Base-by-base conservation (phyloP, 2,797 vertebrate species). In the Triplophysa bombifrons region DNA sequence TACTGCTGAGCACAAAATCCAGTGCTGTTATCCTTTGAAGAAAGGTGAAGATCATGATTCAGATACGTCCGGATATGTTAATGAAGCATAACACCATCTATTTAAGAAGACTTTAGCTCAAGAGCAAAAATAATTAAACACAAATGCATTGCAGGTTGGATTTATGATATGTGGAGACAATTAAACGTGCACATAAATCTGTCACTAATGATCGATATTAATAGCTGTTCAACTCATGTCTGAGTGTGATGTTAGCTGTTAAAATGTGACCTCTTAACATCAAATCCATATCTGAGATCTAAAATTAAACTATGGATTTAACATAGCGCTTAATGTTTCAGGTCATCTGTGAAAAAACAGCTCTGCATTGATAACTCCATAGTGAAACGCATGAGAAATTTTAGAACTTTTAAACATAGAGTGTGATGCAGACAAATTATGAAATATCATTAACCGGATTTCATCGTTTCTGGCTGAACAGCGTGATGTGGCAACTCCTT, bases 301-400 rank as follows among this genome's bases (percentile, higher is more conserved):
- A 78, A 78, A 71, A 78, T 60, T 77, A 77, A 77, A 50, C 41
- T 2, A 77, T 48, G 60, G 41, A 50, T 76, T 68, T 69, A 14
- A 76, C 65, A 50, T 27, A 46, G n/a, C 13, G 25, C 20, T 10
- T 75, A 56, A 66, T 44, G 50, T 66, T 55, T 44, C 38, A 8
- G 55, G 34, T 67, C 51, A 76, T 69, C 25, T 61, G 41, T 48
- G 19, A 77, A 61, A 69, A 22, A 1, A 4, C 46, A 51, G 13
- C 22, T 20, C 8, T 17, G 27, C 17, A 38, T 38, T 8, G 16
- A 38, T 64, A 25, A 63, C 25, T 34, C 16, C 30, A n/a, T 16
- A 17, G 7, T 60, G 25, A 30, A 69, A 48, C 12, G 13, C 65
- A 48, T 58, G 41, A 60, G n/a, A 16, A 14, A 46, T 68, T 76